These are phyloP conservation scores for Oopsacas minuta DNA, from an alignment of 37 sponge, comb jelly and placozoan genomes.

Conservation along the genomic window DNA sequence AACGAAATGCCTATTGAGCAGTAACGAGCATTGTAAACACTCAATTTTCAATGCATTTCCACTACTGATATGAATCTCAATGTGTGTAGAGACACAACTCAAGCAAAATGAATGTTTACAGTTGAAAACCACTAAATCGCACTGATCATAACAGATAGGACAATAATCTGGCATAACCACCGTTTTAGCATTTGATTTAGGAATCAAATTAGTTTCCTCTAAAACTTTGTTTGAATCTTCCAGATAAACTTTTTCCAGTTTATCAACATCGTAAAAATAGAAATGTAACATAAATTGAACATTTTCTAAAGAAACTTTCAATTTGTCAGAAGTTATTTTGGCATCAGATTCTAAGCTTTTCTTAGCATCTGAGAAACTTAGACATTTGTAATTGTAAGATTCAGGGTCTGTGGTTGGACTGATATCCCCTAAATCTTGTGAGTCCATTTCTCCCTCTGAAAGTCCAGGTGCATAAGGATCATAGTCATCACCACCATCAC, in stretches of 20 bases:
- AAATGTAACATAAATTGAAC: neutral
- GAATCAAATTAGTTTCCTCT: neutral
- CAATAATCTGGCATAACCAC: neutral
- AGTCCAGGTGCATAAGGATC: neutral
- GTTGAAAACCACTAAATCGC: neutral
- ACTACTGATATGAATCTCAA: neutral
- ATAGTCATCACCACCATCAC: neutral
- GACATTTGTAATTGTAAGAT: neutral
- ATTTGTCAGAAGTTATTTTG: neutral
- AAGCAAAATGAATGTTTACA: neutral
- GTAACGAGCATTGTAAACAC: neutral
- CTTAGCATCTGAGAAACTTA: neutral
- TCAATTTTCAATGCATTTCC: slow-evolving; percentile 14
- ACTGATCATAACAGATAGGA: neutral
- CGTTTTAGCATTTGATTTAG: neutral
- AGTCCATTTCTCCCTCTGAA: neutral
- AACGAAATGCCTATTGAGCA: neutral
- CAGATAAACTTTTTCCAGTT: neutral
- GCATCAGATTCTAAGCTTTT: neutral
- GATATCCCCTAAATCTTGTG: neutral
- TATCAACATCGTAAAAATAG: neutral
- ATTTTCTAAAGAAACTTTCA: neutral
- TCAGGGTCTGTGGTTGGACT: neutral
- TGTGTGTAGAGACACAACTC: neutral
- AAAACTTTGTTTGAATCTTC: neutral